Evolutionary conservation across 2,888 invertebrate species (phyloP).

Genomic region (Lottia gigantea): DNA sequence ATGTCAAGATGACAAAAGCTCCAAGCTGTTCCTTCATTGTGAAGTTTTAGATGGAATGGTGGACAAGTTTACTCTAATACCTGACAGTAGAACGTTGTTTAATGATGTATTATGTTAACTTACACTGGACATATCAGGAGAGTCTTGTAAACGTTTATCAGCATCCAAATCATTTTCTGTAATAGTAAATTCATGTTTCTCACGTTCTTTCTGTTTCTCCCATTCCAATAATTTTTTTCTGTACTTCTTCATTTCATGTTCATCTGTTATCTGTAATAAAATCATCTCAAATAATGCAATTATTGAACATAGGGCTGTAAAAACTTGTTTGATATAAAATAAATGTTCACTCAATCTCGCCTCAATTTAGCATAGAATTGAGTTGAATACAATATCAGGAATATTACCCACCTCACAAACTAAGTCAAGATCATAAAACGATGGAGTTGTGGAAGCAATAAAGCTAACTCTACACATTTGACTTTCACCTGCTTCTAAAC

Average conservation of each 20-base stretch:
- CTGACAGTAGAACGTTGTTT: too few relatives aligned
- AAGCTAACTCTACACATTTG: conserved; percentile 64
- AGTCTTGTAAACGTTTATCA: conserved; percentile 44
- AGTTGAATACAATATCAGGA: too few relatives aligned
- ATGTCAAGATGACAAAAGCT: too few relatives aligned
- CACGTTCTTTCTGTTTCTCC: conserved; percentile 59
- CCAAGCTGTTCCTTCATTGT: too few relatives aligned
- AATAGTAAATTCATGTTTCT: conserved; percentile 65
- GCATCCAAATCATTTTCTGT: conserved; percentile 64
- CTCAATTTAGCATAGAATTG: too few relatives aligned
- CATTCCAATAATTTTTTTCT: conserved; percentile 51
- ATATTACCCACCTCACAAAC: conserved; percentile 64
- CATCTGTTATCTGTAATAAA: conserved; percentile 53
- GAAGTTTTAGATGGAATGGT: too few relatives aligned
- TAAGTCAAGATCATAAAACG: conserved; percentile 68
- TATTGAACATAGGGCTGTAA: too few relatives aligned
- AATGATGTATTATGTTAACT: too few relatives aligned
- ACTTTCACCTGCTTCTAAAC: conserved; percentile 58
- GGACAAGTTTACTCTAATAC: too few relatives aligned
- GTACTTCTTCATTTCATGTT: conserved; percentile 56
- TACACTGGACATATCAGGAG: conserved; percentile 30
- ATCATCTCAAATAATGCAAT: too few relatives aligned
- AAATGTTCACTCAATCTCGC: too few relatives aligned
- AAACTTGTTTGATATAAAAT: too few relatives aligned
- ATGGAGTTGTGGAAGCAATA: conserved; percentile 60